Evolutionary conservation across 2,797 vertebrate genomes (phyloP).

Genomic region (Acanthurus tractus): DNA sequence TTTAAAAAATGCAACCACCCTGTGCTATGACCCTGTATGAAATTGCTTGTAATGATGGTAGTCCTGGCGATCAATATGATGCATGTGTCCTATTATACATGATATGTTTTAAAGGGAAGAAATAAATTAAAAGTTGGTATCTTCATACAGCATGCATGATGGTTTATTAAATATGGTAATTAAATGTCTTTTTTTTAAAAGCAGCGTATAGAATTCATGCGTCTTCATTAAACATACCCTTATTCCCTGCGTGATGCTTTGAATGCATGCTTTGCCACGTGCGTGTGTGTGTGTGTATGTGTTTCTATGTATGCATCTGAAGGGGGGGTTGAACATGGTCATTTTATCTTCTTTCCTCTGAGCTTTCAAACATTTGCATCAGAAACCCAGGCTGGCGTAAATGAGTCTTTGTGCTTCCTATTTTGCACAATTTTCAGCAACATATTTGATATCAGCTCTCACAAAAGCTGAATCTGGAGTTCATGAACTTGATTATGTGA

Average conservation of each 20-base stretch:
- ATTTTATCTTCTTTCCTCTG: slow-evolving; percentile 6
- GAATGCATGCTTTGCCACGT: slow-evolving; percentile 2
- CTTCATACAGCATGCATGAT: slow-evolving; percentile 3
- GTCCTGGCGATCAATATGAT: slow-evolving; percentile 27
- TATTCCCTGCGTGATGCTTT: slow-evolving; percentile 9
- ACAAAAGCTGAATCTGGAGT: slow-evolving; percentile 16
- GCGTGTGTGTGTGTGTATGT: slow-evolving; percentile 2
- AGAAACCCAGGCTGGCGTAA: slow-evolving; percentile 3
- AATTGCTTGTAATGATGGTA: slow-evolving; percentile 36
- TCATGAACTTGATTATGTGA: slow-evolving; percentile 36
- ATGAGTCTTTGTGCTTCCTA: not conserved
- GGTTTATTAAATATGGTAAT: too few species aligned
- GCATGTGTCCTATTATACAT: slow-evolving; percentile 1
- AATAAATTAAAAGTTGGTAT: slow-evolving; percentile 22
- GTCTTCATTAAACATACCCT: slow-evolving; percentile 14
- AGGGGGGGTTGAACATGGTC: not conserved
- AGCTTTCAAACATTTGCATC: slow-evolving; percentile 54
- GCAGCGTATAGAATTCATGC: slow-evolving; percentile 1
- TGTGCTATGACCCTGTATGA: slow-evolving; percentile 20
- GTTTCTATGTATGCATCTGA: slow-evolving; percentile 21
- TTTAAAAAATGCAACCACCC: slow-evolving; percentile 19
- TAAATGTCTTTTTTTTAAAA: not conserved
- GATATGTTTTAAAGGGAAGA: not conserved
- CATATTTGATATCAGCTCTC: not conserved
- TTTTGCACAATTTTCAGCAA: not conserved